phyloP scores from a whole-genome alignment of 2,797 vertebrate species.

The Pempheris klunzingeri region DNA sequence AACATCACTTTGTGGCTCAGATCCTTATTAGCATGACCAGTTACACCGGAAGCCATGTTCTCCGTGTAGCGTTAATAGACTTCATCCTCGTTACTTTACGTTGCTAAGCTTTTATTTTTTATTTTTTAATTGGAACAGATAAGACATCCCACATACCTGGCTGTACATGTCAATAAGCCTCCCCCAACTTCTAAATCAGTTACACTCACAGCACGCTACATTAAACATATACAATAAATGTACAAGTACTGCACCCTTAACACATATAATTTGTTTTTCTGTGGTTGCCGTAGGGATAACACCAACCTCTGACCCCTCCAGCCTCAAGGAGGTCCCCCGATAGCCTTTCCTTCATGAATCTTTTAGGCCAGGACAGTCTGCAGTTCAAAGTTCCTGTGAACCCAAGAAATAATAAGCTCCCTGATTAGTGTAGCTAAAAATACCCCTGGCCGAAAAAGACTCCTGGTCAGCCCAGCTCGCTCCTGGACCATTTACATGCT shows the following conservation, averaged over 20 bases:
- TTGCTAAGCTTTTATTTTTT: conserved; percentile 15
- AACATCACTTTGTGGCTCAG: neutral
- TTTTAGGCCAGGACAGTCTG: conserved; percentile 81
- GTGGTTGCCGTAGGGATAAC: conserved; percentile 80
- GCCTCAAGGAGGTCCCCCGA: conserved; percentile 75
- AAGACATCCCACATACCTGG: conserved; percentile 24
- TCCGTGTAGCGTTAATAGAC: conserved; percentile 8
- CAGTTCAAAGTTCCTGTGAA: conserved; percentile 85
- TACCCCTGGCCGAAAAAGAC: conserved; percentile 66
- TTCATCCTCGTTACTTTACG: conserved; percentile 20
- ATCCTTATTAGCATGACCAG: conserved; percentile 34
- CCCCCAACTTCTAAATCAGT: conserved; percentile 43
- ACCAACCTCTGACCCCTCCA: conserved; percentile 80
- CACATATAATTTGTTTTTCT: conserved; percentile 83
- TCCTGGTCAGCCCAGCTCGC: conserved; percentile 48
- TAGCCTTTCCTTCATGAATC: conserved; percentile 82
- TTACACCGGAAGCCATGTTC: conserved; percentile 10
- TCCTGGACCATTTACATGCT: conserved; percentile 59
- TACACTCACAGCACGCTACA: conserved; percentile 28
- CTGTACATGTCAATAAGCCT: conserved; percentile 33
- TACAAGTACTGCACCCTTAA: conserved; percentile 68
- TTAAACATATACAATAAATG: conserved; percentile 68
- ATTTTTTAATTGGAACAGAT: conserved; percentile 32
- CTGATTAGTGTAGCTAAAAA: conserved; percentile 84
- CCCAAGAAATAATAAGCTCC: conserved; percentile 84